Evolutionary conservation across 1,140 invertebrate genomes (phyloP).

Genomic region (Aporrectodea caliginosa): DNA sequence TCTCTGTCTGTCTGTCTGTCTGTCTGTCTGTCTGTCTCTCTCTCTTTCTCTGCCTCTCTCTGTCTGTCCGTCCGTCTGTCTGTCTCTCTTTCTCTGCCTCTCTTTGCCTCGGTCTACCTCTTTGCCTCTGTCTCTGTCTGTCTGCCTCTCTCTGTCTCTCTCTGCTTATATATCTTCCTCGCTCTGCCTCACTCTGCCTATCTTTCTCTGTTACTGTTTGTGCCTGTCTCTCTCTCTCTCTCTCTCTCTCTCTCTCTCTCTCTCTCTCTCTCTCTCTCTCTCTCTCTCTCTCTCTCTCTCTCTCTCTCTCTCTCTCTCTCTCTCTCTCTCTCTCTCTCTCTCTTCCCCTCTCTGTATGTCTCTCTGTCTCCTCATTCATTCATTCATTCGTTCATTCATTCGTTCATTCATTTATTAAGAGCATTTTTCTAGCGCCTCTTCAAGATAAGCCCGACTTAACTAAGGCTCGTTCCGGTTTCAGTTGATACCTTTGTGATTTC

Average conservation of each 20-base stretch:
- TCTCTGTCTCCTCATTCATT: background rate
- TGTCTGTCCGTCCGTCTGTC: background rate
- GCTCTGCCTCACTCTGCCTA: background rate
- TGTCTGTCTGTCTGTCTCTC: background rate
- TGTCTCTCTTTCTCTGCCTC: background rate
- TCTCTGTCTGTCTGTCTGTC: background rate
- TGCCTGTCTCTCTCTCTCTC: background rate
- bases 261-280: background rate
- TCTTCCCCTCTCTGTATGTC: constrained; percentile 8
- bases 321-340: constrained; percentile 10
- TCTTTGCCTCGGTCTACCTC: background rate
- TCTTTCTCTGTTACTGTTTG: background rate
- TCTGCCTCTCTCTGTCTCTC: background rate
- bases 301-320: constrained; percentile 13
- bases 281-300: constrained; percentile 3
- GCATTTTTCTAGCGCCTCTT: too few relatives aligned
- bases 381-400: background rate
- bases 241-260: background rate
- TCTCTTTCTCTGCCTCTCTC: background rate
- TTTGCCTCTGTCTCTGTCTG: background rate
- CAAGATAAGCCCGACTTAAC: too few relatives aligned
- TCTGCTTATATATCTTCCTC: background rate
- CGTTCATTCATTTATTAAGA: background rate
- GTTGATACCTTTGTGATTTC: too few relatives aligned
- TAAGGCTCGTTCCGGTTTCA: too few relatives aligned